Percentiles rank a stretch among this genome's conserved stretches.
Evolutionary conservation across 2,888 invertebrate genomes (phyloP).

Genomic region (Cataglyphis albicans): DNA sequence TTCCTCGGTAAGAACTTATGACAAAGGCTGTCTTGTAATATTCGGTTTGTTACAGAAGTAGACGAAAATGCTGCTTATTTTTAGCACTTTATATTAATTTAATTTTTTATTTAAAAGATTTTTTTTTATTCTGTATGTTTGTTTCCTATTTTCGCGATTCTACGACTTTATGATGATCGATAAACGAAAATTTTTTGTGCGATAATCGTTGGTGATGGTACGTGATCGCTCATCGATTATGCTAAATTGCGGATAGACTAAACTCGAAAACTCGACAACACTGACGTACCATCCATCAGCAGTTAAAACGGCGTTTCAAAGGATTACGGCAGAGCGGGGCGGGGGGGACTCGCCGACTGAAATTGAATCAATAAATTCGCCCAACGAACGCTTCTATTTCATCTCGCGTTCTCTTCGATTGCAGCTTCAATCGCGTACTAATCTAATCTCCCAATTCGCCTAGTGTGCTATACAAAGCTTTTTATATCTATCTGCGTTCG

Average conservation of each 20-base stretch:
- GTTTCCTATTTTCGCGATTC: not conserved
- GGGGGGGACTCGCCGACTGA: constrained; percentile 59
- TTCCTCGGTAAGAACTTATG: not conserved
- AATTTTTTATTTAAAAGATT: not conserved
- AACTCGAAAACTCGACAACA: constrained; percentile 71
- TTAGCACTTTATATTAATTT: not conserved
- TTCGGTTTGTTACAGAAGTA: not conserved
- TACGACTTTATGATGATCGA: constrained; percentile 51
- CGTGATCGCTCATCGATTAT: constrained; percentile 66
- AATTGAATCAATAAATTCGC: constrained; percentile 76
- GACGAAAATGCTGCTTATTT: not conserved
- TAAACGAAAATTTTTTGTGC: constrained; percentile 39
- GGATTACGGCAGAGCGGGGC: constrained; percentile 20
- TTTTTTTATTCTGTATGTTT: not conserved
- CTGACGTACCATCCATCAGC: constrained; percentile 70
- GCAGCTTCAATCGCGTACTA: constrained; percentile 70
- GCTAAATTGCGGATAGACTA: constrained; percentile 61
- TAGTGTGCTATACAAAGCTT: constrained; percentile 49
- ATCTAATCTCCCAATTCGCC: constrained; percentile 69
- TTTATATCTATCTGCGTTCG: constrained; percentile 53
- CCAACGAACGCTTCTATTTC: constrained; percentile 67
- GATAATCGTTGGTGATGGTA: constrained; percentile 33
- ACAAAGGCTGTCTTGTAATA: not conserved
- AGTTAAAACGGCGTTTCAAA: constrained; percentile 64
- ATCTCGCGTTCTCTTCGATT: constrained; percentile 68